Evolutionary conservation across 2,113 vertebrate genomes (phyloP), one percentile per base, ranked within the genome.

Genomic region (Nycticorax nycticorax): DNA sequence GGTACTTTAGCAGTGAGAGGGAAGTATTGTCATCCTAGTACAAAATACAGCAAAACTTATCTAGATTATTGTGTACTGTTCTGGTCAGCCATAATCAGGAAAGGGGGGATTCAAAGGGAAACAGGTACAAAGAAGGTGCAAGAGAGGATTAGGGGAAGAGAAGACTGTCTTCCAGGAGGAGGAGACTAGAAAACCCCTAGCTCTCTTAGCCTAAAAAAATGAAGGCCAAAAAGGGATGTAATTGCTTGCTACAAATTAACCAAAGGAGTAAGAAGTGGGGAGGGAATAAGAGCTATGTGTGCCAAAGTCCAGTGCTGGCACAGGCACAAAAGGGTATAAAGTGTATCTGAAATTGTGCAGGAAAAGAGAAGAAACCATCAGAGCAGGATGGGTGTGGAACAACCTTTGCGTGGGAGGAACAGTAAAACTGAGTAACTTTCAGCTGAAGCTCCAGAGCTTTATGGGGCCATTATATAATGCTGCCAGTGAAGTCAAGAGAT

Each of bases 361-460:
- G 41, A 88, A 88, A 93, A 57, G 66, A 88, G 89, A 76, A 87
- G 52, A 92, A 89, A 89, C 69, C 24, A 74, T 81, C 39, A 50
- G 77, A 76, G 35, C 45, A 55, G 59, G 43, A 71, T 79, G 67
- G 37, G 8, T 83, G 71, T 62, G 59, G 45, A 73, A 24, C 30
- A 90, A 79, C 14, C 8, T 86, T 91, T 35, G 19, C 0, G 23
- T 88, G 82, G 78, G 89, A 94, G 50, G 78, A 94, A 48, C 33
- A 85, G 69, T 33, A 92, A 90, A 93, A 57, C 53, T 92, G 85
- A 97, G 85, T 88, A 95, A 97, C 62, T 89, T 95, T 88, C 78
- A 90, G 78, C 85, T 94, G 85, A 69, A 95, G n/a, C 37, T 67
- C 39, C 5, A 8, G 50, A 83, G 62, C 66, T 92, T 93, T 92